phyloP scores from a whole-genome alignment of 2,888 invertebrate genomes.

The Caenorhabditis sulstoni region DNA sequence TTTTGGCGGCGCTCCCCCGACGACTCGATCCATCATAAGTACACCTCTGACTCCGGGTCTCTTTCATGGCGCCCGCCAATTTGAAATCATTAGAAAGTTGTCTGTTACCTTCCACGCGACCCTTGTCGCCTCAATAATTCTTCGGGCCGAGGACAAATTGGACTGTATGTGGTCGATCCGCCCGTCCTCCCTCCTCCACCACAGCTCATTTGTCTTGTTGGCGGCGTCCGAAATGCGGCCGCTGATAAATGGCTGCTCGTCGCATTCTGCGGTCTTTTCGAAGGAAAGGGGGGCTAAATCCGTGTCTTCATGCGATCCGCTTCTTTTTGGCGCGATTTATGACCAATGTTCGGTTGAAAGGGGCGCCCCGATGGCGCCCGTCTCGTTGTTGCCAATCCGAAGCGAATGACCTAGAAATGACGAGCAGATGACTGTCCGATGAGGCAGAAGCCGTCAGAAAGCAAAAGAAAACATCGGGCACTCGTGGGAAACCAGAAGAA shows the following conservation, averaged over 20 bases:
- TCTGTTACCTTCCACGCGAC: conserved; percentile 2
- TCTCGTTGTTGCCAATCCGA: conserved; percentile 20
- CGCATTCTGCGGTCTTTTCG: conserved; percentile 8
- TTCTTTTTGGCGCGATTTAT: conserved; percentile 33
- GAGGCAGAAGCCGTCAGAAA: conserved; percentile 25
- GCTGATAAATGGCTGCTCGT: conserved; percentile 40
- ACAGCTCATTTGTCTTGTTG: conserved; percentile 50
- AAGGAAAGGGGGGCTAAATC: not conserved
- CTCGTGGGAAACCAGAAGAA: conserved; percentile 4
- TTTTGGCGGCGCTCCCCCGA: conserved; percentile 20
- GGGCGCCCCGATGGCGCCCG: conserved; percentile 44
- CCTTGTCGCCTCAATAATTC: conserved; percentile 10
- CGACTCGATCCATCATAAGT: conserved; percentile 39
- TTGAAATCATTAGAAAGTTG: conserved; percentile 10
- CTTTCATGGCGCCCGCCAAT: conserved; percentile 6
- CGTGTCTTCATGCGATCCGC: conserved; percentile 19
- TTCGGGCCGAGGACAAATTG: conserved; percentile 39
- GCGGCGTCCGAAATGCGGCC: conserved; percentile 17
- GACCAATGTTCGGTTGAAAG: conserved; percentile 18
- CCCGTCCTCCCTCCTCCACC: conserved; percentile 22
- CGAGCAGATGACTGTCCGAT: conserved; percentile 29
- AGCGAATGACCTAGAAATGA: conserved; percentile 34
- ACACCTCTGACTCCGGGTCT: not conserved
- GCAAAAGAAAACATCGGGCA: not conserved
- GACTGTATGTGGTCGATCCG: conserved; percentile 13